Evolutionary conservation across 1,140 invertebrate species (phyloP).

Genomic region (Pseudomyrmex dendroicus): DNA sequence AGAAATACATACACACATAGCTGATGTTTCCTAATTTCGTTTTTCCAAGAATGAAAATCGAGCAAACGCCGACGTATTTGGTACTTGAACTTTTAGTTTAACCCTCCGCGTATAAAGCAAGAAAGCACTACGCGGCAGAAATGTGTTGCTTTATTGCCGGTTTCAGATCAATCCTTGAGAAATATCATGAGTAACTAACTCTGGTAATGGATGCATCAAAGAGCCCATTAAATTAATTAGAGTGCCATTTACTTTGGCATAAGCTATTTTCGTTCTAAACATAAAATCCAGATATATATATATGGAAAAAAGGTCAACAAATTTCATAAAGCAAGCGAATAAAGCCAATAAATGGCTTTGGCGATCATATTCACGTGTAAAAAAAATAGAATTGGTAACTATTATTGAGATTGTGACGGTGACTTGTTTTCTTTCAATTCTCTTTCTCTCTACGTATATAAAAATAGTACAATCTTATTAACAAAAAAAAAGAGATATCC

Average conservation of each 20-base stretch:
- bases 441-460: background rate
- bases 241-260: conserved; percentile 16
- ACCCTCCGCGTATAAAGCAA: background rate
- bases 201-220: conserved; percentile 50
- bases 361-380: background rate
- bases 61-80: background rate
- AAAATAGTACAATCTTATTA: background rate
- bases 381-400: background rate
- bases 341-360: too few species aligned
- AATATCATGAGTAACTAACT: conserved; percentile 31
- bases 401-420: too few species aligned
- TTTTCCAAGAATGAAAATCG: background rate
- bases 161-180: conserved; percentile 6
- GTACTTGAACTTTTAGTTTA: background rate
- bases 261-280: conserved; percentile 1
- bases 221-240: conserved; percentile 51
- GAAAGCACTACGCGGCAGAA: background rate
- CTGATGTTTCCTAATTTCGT: background rate
- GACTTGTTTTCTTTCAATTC: too few species aligned
- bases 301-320: background rate
- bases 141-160: conserved; percentile 16
- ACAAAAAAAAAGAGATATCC: background rate
- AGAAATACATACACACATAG: background rate
- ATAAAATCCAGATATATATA: background rate
- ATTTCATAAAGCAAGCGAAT: background rate